These are phyloP conservation scores for Phodopus roborovskii DNA, from an alignment of 2,113 vertebrate genomes.

Conservation along the genomic window DNA sequence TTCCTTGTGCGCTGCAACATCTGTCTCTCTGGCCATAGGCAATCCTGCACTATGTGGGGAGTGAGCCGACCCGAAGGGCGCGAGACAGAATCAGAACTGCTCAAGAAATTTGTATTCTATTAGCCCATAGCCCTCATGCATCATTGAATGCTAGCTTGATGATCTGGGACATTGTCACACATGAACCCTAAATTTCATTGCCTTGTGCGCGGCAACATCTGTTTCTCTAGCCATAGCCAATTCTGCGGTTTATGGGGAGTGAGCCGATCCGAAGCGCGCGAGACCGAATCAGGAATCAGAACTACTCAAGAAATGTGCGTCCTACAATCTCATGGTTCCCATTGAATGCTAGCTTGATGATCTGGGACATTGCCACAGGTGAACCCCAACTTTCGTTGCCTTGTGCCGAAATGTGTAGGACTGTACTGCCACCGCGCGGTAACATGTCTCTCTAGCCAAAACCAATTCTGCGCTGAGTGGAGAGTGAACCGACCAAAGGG, in stretches of 20 bases:
- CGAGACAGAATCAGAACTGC: not conserved
- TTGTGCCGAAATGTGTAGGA: accelerated
- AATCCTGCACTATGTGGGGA: accelerated
- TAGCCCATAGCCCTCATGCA: not conserved
- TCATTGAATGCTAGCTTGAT: too few relatives aligned
- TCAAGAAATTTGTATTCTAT: not conserved
- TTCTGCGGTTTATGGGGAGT: too few relatives aligned
- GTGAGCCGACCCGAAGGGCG: not conserved
- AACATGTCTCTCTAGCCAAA: accelerated
- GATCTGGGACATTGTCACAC: too few relatives aligned
- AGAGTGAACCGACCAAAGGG: not conserved
- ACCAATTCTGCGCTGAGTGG: accelerated
- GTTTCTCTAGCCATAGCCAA: too few relatives aligned
- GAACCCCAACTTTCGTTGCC: not conserved
- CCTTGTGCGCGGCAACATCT: too few relatives aligned
- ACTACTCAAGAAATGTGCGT: too few relatives aligned
- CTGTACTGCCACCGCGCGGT: conserved; percentile 23
- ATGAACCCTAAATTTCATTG: not conserved
- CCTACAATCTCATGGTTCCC: too few relatives aligned
- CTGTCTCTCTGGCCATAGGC: not conserved
- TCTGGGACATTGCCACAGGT: too few relatives aligned
- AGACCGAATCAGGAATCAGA: too few relatives aligned
- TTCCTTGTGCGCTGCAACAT: not conserved
- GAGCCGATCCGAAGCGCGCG: too few relatives aligned
- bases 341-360: too few relatives aligned